Evolutionary conservation across 1,140 invertebrate species (phyloP), one percentile per base, ranked within the genome.

Genomic region (Fopius arisanus): DNA sequence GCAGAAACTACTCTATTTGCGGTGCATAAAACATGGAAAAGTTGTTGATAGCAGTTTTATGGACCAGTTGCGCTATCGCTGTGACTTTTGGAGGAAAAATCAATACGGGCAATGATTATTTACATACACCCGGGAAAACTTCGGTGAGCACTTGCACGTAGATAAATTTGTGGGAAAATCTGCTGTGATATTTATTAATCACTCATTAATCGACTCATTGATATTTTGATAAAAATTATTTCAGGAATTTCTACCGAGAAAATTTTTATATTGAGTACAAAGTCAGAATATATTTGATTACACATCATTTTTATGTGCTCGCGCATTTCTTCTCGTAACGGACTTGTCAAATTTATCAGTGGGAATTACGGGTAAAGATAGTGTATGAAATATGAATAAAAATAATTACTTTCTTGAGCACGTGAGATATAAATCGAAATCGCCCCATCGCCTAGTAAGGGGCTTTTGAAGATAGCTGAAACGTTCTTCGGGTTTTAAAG

Each of bases 81-180:
- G 67, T 26, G n/a, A 62, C 19, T 41, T 5, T 48, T n/a, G 43
- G 65, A 2, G 19, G 37, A 0, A 54, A 41, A 16, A 10, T 29
- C n/a, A 41, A 73, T 14, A 77, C 79, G 19, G 37, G 79, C 0
- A 72, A 59, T 4, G 76, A 73, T 67, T 81, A 81, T 28, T 81
- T 81, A 16, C 78, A 80, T 43, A 77, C 72, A 40, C 67, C 80
- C 1, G 67, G 63, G 23, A 76, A 54, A 70, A 80, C 78, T 77
- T 73, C 75, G 78, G 80, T 80, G 66, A 41, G 77, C 67, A 28
- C 23, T 14, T 26, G n/a, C n/a, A 3, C 12, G 2, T 7, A 37
- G 7, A 37, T 1, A 2, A 37, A 10, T 37, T 37, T 37, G 7
- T n/a, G n/a, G n/a, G n/a, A n/a, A n/a, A n/a, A n/a, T n/a, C n/a